A percentile compares a stretch with the other conserved stretches of the same genome.
phyloP scores from a whole-genome alignment of 2,113 vertebrate genomes.

The Cnemophilus loriae region DNA sequence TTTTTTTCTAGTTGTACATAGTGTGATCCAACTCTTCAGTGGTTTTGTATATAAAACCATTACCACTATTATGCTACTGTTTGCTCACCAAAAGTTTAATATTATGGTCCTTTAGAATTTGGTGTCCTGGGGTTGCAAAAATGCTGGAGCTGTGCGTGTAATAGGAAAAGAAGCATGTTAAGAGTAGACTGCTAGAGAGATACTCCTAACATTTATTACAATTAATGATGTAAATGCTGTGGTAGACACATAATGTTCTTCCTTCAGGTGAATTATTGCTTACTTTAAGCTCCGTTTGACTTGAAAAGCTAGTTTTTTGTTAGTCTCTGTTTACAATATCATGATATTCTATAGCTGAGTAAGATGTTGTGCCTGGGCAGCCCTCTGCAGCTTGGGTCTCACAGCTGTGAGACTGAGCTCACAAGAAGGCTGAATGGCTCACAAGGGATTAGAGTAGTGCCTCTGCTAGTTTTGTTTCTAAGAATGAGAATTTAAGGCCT shows the following conservation, averaged over 20 bases:
- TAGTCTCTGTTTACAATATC: background rate
- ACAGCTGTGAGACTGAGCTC: background rate
- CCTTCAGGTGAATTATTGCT: background rate
- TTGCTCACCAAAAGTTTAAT: background rate
- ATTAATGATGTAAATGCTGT: background rate
- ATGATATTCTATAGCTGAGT: background rate
- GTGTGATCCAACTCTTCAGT: background rate
- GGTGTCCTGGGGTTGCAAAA: background rate
- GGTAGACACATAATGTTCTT: background rate
- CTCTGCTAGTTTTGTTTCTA: background rate
- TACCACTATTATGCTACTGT: background rate
- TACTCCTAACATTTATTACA: background rate
- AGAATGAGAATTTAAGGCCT: background rate
- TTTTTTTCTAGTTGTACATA: background rate
- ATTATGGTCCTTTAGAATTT: background rate
- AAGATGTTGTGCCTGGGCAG: background rate
- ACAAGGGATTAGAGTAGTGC: fast-evolving
- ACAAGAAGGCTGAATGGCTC: background rate
- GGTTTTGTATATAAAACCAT: background rate
- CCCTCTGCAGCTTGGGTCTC: background rate
- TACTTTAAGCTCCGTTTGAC: background rate
- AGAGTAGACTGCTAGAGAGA: background rate
- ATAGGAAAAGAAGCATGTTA: background rate
- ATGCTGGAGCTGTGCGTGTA: background rate
- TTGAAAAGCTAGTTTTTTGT: background rate